Conservation (phyloP, 2,888 invertebrate species). For the Megastigmus dorsalis region DNA sequence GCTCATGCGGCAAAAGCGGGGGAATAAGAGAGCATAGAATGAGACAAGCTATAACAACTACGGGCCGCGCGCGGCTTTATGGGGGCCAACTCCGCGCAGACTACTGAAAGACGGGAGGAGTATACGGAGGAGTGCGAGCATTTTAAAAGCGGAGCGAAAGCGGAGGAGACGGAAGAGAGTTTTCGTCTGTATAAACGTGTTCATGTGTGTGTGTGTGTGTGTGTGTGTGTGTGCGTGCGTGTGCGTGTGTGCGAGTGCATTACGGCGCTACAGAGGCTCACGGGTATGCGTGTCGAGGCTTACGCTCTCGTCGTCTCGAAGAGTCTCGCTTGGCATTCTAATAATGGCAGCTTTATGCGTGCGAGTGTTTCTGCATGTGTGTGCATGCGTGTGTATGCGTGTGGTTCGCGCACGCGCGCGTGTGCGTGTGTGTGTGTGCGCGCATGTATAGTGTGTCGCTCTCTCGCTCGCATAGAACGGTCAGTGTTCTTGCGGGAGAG, state of each 20-base stretch:
- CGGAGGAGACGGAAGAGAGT: not conserved
- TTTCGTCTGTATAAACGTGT: not conserved
- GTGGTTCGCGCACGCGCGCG: too few species aligned
- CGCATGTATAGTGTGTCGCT: slow-evolving; percentile 27
- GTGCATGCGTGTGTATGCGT: too few species aligned
- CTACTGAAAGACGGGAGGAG: slow-evolving; percentile 1
- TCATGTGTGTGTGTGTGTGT: not conserved
- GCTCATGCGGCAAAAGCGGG: slow-evolving; percentile 31
- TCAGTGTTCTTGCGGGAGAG: slow-evolving; percentile 50
- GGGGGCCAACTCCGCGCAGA: slow-evolving; percentile 5
- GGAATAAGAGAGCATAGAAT: too few species aligned
- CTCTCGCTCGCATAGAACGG: slow-evolving; percentile 44
- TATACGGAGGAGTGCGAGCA: slow-evolving; percentile 9
- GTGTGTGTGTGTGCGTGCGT: not conserved
- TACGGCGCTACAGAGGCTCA: too few species aligned
- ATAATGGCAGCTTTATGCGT: slow-evolving; percentile 69
- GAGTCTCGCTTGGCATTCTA: slow-evolving; percentile 63
- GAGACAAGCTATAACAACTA: too few species aligned
- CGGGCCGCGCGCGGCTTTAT: not conserved
- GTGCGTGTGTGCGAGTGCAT: not conserved
- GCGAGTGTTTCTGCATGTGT: too few species aligned
- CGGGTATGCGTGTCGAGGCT: too few species aligned
- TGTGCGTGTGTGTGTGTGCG: too few species aligned
- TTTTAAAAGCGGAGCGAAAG: not conserved
- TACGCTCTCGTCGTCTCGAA: not conserved